phyloP scores from a whole-genome alignment of 2,888 invertebrate genomes.

The Scaptomyza tumidula region DNA sequence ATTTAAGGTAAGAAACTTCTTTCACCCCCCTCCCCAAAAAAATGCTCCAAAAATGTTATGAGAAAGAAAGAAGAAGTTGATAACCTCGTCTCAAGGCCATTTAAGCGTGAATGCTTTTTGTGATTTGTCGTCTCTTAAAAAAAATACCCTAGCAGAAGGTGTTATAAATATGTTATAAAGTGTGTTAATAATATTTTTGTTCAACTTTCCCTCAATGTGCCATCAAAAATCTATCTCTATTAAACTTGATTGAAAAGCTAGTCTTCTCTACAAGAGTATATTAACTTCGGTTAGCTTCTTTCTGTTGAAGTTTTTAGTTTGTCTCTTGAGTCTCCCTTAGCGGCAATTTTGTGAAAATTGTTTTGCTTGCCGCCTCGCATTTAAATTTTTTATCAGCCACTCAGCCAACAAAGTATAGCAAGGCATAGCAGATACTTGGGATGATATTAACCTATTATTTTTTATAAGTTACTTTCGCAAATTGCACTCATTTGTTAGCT shows the following conservation, averaged over 20 bases:
- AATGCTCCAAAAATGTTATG: neutral
- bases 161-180: neutral
- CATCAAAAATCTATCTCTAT: too few species aligned
- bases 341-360: constrained; percentile 70
- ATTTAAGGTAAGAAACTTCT: constrained; percentile 82
- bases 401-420: constrained; percentile 33
- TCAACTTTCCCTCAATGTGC: too few species aligned
- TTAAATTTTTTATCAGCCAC: constrained; percentile 69
- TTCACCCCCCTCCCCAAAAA: neutral
- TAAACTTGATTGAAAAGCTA: too few species aligned
- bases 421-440: neutral
- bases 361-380: constrained; percentile 40
- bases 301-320: neutral
- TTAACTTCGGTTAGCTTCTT: neutral
- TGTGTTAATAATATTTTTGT: too few species aligned
- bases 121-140: constrained; percentile 38
- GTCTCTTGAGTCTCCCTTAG: constrained; percentile 16
- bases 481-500: constrained; percentile 58
- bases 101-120: constrained; percentile 74
- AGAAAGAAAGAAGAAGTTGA: neutral
- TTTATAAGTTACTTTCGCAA: constrained; percentile 42
- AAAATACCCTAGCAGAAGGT: neutral
- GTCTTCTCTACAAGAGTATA: neutral
- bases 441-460: constrained; percentile 36
- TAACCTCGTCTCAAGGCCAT: constrained; percentile 58